Percentiles rank a stretch among this genome's conserved stretches.
Conservation (phyloP, 2,797 vertebrate species). For the Sebastes trivittatus region DNA sequence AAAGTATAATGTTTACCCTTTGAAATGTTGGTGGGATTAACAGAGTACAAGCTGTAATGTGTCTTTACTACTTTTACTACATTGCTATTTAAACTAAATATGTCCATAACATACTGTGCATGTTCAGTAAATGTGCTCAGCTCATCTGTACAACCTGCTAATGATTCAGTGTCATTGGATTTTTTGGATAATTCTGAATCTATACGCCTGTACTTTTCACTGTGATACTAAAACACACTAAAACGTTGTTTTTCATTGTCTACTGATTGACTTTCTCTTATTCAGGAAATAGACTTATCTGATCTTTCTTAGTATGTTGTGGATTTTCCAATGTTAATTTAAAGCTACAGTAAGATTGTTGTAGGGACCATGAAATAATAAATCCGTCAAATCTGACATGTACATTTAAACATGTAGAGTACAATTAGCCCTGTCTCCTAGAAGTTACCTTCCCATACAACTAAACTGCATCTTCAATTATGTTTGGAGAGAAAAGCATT, state of each 20-base stretch:
- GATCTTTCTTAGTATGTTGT: neutral
- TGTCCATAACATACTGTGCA: constrained; percentile 21
- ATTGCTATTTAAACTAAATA: constrained; percentile 8
- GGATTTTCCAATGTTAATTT: constrained; percentile 13
- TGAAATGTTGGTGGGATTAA: constrained; percentile 21
- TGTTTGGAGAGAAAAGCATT: neutral
- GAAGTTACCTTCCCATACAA: neutral
- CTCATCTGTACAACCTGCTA: neutral
- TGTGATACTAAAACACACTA: constrained; percentile 2
- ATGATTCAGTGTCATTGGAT: neutral
- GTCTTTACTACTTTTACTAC: constrained; percentile 16
- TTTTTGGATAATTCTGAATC: neutral
- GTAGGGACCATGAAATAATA: constrained; percentile 18
- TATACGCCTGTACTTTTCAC: constrained; percentile 28
- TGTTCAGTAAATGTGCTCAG: constrained; percentile 23
- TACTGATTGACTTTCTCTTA: neutral
- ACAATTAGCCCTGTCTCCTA: neutral
- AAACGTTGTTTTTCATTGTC: neutral
- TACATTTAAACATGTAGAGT: neutral
- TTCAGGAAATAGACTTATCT: neutral
- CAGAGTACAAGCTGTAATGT: constrained; percentile 1
- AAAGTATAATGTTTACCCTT: constrained; percentile 39
- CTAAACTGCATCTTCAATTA: neutral
- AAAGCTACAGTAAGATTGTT: constrained; percentile 9
- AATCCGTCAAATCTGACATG: constrained; percentile 24